Base-by-base conservation (phyloP, 2,888 invertebrate genomes). In the Antitype chi region DNA sequence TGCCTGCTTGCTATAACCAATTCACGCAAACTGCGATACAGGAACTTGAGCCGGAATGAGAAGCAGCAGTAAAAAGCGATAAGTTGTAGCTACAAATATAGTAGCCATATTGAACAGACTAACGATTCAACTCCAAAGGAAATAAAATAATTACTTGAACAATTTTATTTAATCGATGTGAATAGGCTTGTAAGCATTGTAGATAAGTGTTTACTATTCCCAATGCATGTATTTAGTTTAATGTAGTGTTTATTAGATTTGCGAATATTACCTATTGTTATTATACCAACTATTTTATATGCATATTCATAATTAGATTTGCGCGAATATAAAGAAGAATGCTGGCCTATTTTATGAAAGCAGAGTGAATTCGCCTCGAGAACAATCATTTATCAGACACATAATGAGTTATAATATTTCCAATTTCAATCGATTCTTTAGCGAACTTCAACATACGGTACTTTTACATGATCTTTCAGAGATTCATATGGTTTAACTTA, bases 171-270 rank as follows among this genome's bases (percentile, higher is more conserved):
- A 23, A 57, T 72, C 53, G 43, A 64, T 76, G 76, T 82, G n/a
- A 70, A 73, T 59, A 38, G 15, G 80, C 72, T 82, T 82, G 59
- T 80, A 73, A 76, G 80, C 76, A 70, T 69, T 79, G 67, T 76
- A 70, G 57, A 43, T 74, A 60, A 11, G 23, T 76, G 55, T 70
- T 55, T 38, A 49, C 43, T 32, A 25, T 68, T n/a, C 43, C 53
- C 13, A 32, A 53, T 68, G 82, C 80, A 82, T 82, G 83, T 11
- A 28, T 70, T 76, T 72, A 57, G 23, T 63, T 71, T 52, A 38
- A 69, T 69, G 57, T 81, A 78, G 28, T 76, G 25, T 78, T 64
- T 23, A 47, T 5, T 60, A 77, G 17, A 73, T 78, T 62, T 57
- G 43, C 47, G 63, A 69, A 62, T 55, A 62, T 68, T 70, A 52